These are phyloP conservation scores for Rhimphoctona megacephalus DNA, from an alignment of 2,888 invertebrate genomes.

Conservation along the genomic window DNA sequence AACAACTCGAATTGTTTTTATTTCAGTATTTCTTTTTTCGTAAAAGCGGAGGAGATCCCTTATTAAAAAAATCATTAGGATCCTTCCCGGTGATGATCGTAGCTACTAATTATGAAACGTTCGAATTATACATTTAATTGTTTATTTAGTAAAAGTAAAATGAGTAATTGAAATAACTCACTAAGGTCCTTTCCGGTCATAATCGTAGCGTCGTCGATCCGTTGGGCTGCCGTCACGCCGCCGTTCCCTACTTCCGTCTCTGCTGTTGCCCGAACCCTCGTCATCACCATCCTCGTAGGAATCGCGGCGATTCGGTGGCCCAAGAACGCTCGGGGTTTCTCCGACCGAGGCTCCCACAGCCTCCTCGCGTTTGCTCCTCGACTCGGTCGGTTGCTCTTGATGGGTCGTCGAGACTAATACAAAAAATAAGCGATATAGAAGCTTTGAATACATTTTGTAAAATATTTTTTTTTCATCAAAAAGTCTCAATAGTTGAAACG, in stretches of 20 bases:
- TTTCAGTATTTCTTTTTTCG: too few relatives aligned
- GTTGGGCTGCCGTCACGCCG: slow-evolving; percentile 79
- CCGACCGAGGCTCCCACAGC: slow-evolving; percentile 82
- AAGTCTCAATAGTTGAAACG: too few relatives aligned
- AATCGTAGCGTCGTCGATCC: slow-evolving; percentile 79
- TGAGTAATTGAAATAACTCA: slow-evolving; percentile 69
- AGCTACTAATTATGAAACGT: too few relatives aligned
- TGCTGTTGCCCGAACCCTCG: slow-evolving; percentile 81
- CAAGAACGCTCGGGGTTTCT: slow-evolving; percentile 75
- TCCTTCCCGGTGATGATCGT: too few relatives aligned
- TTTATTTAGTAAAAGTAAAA: slow-evolving; percentile 38
- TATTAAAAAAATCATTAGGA: too few relatives aligned
- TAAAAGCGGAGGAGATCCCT: too few relatives aligned
- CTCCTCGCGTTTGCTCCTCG: slow-evolving; percentile 81
- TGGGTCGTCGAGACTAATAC: slow-evolving; percentile 70
- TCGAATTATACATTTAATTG: background rate
- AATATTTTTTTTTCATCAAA: too few relatives aligned
- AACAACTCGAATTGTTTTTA: too few relatives aligned
- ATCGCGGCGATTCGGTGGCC: slow-evolving; percentile 79
- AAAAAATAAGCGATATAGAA: background rate
- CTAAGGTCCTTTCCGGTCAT: slow-evolving; percentile 79
- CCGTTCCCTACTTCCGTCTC: slow-evolving; percentile 82
- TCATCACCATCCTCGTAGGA: slow-evolving; percentile 83
- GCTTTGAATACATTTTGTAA: too few relatives aligned
- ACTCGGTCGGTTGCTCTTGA: slow-evolving; percentile 78